Conservation (phyloP, 1,140 invertebrate species). For the Pogonus chalceus region DNA sequence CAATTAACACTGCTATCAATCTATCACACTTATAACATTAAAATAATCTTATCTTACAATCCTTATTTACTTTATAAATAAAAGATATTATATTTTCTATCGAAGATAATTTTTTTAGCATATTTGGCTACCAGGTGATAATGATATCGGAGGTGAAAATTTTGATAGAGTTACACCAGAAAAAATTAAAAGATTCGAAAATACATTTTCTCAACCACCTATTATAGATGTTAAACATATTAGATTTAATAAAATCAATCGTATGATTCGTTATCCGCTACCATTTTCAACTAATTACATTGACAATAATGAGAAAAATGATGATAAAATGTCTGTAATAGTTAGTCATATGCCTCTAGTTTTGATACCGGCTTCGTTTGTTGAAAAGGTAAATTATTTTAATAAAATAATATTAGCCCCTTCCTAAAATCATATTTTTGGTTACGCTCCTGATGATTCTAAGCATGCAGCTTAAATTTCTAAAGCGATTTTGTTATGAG, state of each 20-base stretch:
- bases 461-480: too few species aligned
- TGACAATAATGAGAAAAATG: constrained; percentile 46
- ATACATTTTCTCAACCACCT: constrained; percentile 59
- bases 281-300: constrained; percentile 35
- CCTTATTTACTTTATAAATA: too few species aligned
- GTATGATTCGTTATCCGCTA: constrained; percentile 45
- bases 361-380: constrained; percentile 48
- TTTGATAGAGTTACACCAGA: constrained; percentile 57
- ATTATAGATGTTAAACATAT: constrained; percentile 48
- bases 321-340: constrained; percentile 51
- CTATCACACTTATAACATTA: too few species aligned
- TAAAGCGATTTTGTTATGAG: too few species aligned
- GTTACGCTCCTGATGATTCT: too few species aligned
- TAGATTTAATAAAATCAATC: constrained; percentile 57
- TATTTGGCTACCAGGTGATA: constrained; percentile 85
- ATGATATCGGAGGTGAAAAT: constrained; percentile 87
- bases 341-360: constrained; percentile 61
- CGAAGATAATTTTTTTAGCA: constrained; percentile 53
- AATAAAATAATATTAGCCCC: constrained; percentile 6
- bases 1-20: too few species aligned
- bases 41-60: too few species aligned
- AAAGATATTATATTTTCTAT: too few species aligned
- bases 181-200: constrained; percentile 69
- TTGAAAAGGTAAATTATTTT: constrained; percentile 43
- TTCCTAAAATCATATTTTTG: too few species aligned